Evolutionary conservation across 2,888 invertebrate genomes (phyloP).

Genomic region (Hymenopus coronatus): DNA sequence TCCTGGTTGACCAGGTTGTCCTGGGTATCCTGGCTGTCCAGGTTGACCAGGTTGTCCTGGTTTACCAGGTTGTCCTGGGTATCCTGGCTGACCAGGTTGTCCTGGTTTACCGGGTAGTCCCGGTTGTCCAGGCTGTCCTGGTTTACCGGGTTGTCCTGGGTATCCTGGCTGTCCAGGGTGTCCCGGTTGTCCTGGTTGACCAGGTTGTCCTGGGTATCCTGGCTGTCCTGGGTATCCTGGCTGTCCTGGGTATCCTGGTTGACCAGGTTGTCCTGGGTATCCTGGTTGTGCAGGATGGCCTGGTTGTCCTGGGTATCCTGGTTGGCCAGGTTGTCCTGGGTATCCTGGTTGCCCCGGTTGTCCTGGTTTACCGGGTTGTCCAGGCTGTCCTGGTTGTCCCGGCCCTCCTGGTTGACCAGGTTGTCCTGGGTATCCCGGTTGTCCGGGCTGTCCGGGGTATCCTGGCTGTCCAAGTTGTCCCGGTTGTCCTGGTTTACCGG

Average conservation of each 20-base stretch:
- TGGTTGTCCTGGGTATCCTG: conserved; percentile 38
- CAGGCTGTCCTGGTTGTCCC: conserved; percentile 33
- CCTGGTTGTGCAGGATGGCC: neutral
- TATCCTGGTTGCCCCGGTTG: conserved; percentile 47
- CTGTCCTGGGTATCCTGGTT: neutral
- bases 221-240: conserved; percentile 1
- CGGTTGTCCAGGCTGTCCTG: conserved; percentile 32
- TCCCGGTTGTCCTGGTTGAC: neutral
- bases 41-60: conserved; percentile 34
- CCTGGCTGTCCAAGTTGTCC: conserved; percentile 22
- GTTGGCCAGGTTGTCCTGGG: conserved; percentile 46
- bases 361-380: conserved; percentile 40
- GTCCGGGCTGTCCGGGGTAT: conserved; percentile 10
- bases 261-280: neutral
- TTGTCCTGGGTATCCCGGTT: conserved; percentile 21
- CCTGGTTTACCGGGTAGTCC: conserved; percentile 26
- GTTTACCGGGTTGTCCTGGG: conserved; percentile 17
- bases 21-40: conserved; percentile 22
- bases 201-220: neutral
- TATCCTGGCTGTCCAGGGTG: neutral
- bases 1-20: conserved; percentile 32
- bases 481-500: conserved; percentile 15
- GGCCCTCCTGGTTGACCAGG: conserved; percentile 21
- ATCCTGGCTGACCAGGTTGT: conserved; percentile 19
- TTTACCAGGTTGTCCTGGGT: conserved; percentile 11